Evolutionary conservation across 2,888 invertebrate genomes (phyloP).

Genomic region (Oegoconia quadripuncta): DNA sequence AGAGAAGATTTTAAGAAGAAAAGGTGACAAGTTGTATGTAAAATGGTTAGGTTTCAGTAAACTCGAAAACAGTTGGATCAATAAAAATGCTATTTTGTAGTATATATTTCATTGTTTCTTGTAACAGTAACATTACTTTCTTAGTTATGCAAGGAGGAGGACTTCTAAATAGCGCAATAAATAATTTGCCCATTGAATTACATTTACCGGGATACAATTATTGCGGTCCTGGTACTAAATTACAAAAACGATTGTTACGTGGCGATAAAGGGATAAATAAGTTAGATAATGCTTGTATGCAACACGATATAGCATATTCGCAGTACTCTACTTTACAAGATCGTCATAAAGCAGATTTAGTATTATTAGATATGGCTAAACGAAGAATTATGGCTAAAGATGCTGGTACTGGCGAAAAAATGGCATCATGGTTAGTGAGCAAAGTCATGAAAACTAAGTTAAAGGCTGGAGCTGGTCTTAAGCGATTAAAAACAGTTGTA

Average conservation of each 20-base stretch:
- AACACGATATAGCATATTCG: constrained; percentile 13
- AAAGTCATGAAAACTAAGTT: constrained; percentile 12
- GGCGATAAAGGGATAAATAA: constrained; percentile 14
- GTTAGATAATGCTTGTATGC: constrained; percentile 12
- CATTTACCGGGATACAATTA: too few species aligned
- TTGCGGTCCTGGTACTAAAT: constrained; percentile 11
- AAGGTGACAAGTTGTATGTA: constrained; percentile 25
- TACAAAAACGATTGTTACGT: constrained; percentile 9
- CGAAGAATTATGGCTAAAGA: constrained; percentile 12
- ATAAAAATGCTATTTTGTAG: constrained; percentile 1
- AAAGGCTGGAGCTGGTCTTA: constrained; percentile 5
- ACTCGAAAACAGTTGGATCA: too few species aligned
- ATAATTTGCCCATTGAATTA: constrained; percentile 10
- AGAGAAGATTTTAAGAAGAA: constrained; percentile 29
- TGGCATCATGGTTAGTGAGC: constrained; percentile 13
- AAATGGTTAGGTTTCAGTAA: constrained; percentile 31
- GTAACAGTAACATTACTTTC: not conserved
- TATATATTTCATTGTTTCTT: too few species aligned
- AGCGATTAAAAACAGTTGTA: not conserved
- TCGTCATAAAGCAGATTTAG: constrained; percentile 36
- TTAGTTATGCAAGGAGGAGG: constrained; percentile 7
- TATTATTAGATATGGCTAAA: constrained; percentile 34
- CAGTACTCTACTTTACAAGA: constrained; percentile 13
- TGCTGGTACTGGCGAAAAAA: constrained; percentile 12
- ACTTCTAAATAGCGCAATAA: constrained; percentile 7